A percentile compares a stretch with the other conserved stretches of the same genome.
These are phyloP conservation scores for Neelides sp. DNA, from an alignment of 1,140 invertebrate genomes.

Conservation along the genomic window DNA sequence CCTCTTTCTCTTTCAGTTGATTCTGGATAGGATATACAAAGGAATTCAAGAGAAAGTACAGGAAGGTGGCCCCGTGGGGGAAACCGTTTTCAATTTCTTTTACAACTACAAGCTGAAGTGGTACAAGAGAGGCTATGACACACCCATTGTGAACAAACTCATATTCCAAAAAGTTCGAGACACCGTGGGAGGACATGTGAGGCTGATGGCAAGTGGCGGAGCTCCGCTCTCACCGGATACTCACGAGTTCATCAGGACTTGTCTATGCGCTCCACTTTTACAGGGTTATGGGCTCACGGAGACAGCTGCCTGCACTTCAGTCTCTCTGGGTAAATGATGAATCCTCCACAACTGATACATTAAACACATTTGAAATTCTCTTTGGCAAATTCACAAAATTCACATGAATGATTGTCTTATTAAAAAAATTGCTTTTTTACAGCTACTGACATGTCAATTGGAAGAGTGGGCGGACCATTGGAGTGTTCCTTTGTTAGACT, in stretches of 20 bases:
- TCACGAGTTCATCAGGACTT: constrained; percentile 85
- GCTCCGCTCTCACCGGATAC: constrained; percentile 92
- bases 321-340: constrained; percentile 59
- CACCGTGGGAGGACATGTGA: constrained; percentile 72
- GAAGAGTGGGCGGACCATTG: constrained; percentile 79
- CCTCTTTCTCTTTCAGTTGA: constrained; percentile 41
- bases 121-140: constrained; percentile 67
- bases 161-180: constrained; percentile 64
- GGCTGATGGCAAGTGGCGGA: constrained; percentile 78
- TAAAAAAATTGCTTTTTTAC: constrained; percentile 7
- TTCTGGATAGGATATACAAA: constrained; percentile 90
- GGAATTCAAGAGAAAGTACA: constrained; percentile 83
- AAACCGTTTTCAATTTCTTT: constrained; percentile 77
- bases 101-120: constrained; percentile 82
- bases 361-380: background rate
- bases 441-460: constrained; percentile 55
- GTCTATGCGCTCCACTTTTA: constrained; percentile 75
- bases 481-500: constrained; percentile 73
- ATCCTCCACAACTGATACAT: constrained; percentile 3
- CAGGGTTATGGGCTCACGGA: constrained; percentile 97
- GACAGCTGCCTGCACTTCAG: constrained; percentile 81
- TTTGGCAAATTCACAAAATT: constrained; percentile 10
- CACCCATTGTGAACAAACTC: constrained; percentile 64
- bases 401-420: background rate
- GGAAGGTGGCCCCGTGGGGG: constrained; percentile 55